These are phyloP conservation scores for Malurus leucopterus DNA, from an alignment of 2,797 vertebrate genomes.

Conservation along the genomic window DNA sequence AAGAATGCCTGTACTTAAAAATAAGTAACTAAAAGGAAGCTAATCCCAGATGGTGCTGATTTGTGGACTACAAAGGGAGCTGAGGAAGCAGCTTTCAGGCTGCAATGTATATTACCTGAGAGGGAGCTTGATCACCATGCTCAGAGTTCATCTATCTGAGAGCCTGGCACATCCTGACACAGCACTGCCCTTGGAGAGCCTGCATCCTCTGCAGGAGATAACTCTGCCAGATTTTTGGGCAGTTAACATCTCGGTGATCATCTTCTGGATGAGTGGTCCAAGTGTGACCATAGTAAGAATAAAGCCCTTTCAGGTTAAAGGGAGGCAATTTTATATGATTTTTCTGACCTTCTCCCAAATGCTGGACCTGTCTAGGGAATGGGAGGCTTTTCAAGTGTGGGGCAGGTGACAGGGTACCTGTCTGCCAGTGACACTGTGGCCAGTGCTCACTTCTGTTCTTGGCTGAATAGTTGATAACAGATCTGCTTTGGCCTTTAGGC, in stretches of 20 bases:
- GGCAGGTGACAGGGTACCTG: not conserved
- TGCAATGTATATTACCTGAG: not conserved
- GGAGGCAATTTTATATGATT: not conserved
- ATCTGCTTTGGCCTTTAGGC: not conserved
- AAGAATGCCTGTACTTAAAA: not conserved
- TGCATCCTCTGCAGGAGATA: not conserved
- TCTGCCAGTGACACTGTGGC: too few relatives aligned
- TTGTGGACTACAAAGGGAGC: not conserved
- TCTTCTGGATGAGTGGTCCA: not conserved
- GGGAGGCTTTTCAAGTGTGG: not conserved
- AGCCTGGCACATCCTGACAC: not conserved
- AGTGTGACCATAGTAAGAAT: fast-evolving
- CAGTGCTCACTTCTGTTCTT: not conserved
- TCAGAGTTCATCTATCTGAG: not conserved
- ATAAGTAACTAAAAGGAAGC: not conserved
- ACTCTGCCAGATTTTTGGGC: not conserved
- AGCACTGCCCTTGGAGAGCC: not conserved
- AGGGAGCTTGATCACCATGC: not conserved
- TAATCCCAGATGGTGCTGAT: not conserved
- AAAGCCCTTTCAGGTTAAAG: not conserved
- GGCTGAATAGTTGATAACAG: not conserved
- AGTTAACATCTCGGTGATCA: not conserved
- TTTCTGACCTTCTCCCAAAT: not conserved
- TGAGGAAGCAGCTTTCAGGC: slow-evolving; percentile 16
- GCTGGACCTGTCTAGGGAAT: not conserved